Conservation (phyloP, 1,140 invertebrate genomes). For the Brachionus paranguensis region DNA sequence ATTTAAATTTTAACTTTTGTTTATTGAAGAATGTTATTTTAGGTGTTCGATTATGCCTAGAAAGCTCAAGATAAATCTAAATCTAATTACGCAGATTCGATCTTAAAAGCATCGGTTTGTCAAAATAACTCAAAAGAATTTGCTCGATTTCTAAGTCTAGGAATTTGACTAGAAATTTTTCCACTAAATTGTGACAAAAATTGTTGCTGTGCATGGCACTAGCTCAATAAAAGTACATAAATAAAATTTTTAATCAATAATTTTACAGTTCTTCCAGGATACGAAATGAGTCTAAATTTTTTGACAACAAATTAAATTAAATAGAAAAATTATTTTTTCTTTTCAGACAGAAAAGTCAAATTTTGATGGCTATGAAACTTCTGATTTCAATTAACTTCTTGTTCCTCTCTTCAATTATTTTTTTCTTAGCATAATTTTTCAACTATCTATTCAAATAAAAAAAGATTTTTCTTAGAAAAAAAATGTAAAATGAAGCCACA, state of each 20-base stretch:
- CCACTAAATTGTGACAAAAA: too few species aligned
- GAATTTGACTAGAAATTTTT: too few species aligned
- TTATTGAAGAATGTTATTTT: neutral
- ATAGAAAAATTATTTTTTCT: neutral
- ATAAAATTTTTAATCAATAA: neutral
- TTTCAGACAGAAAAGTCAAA: neutral
- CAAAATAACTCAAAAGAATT: neutral
- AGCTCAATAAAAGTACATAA: neutral
- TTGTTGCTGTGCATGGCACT: too few species aligned
- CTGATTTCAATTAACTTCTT: neutral
- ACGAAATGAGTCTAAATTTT: neutral
- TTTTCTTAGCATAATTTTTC: neutral
- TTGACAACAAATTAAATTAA: neutral
- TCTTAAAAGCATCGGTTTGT: neutral
- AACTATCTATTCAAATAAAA: neutral
- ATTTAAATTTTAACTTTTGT: neutral
- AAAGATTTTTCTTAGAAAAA: neutral
- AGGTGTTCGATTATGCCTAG: neutral
- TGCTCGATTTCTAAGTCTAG: too few species aligned
- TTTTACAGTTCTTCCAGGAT: neutral
- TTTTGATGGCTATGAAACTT: neutral
- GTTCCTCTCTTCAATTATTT: neutral
- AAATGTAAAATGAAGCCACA: neutral
- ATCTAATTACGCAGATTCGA: neutral
- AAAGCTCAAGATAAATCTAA: neutral